These are phyloP conservation scores for Pelochelys cantorii DNA, from an alignment of 2,797 vertebrate species.

Conservation along the genomic window DNA sequence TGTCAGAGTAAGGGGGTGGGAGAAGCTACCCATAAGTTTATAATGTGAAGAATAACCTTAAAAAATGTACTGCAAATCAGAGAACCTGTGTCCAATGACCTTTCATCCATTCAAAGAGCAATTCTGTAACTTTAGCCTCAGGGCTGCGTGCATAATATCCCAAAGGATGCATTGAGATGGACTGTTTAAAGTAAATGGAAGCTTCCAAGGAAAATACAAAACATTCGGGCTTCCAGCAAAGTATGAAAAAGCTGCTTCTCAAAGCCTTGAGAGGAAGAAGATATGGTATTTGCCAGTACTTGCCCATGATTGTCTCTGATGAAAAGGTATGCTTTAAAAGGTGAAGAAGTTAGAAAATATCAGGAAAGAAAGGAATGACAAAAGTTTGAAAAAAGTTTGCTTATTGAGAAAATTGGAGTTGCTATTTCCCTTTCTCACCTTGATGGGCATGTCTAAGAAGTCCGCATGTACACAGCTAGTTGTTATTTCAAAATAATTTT, in stretches of 20 bases:
- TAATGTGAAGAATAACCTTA: background rate
- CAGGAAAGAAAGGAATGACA: background rate
- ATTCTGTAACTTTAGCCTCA: slow-evolving; percentile 31
- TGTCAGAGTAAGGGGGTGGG: background rate
- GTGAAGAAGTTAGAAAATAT: background rate
- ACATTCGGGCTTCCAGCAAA: background rate
- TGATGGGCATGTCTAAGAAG: too few species aligned
- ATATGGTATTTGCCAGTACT: background rate
- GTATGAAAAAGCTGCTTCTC: background rate
- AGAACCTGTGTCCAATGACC: slow-evolving; percentile 37
- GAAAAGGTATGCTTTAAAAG: background rate
- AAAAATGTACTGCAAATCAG: background rate
- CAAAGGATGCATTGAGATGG: slow-evolving; percentile 25
- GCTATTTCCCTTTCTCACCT: background rate
- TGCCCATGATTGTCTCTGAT: background rate
- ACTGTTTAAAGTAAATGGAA: background rate
- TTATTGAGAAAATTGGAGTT: background rate
- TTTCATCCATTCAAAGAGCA: slow-evolving; percentile 41
- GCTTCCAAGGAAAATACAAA: slow-evolving; percentile 8
- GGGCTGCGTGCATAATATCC: slow-evolving; percentile 28
- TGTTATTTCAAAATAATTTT: too few species aligned
- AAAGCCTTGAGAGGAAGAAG: background rate
- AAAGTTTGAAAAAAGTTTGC: background rate
- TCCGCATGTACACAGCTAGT: too few species aligned
- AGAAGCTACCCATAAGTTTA: background rate